These are phyloP conservation scores for Oscheius sp. DNA, from an alignment of 2,888 invertebrate species.

Conservation along the genomic window DNA sequence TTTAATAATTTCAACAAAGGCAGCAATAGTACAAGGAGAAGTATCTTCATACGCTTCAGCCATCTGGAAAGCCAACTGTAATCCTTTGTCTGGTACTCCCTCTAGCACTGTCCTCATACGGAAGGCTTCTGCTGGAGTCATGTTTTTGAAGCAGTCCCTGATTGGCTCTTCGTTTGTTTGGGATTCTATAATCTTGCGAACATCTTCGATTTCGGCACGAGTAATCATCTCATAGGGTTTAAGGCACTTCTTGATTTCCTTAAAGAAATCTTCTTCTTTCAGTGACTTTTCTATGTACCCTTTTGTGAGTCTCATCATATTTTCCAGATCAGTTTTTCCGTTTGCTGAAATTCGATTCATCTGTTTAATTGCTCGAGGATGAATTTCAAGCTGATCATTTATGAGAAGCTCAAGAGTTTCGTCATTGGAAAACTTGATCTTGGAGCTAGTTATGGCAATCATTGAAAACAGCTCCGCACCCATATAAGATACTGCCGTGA, in stretches of 20 bases:
- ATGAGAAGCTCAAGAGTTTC: conserved; percentile 2
- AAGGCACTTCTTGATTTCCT: neutral
- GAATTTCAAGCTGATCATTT: conserved; percentile 6
- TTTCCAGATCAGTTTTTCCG: neutral
- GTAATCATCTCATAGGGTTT: neutral
- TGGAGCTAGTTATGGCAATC: neutral
- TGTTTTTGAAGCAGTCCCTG: neutral
- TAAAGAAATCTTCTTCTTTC: neutral
- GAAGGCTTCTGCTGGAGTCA: neutral
- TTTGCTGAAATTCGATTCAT: conserved; percentile 1
- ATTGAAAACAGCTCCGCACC: conserved; percentile 21
- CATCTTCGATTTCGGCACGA: neutral
- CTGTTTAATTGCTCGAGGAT: conserved; percentile 13
- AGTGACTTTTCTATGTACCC: neutral
- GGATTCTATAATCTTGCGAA: neutral
- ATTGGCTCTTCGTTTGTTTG: neutral
- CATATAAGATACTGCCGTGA: conserved; percentile 2
- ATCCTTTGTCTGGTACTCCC: neutral
- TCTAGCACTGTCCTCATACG: neutral
- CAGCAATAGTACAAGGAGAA: neutral
- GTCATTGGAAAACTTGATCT: conserved; percentile 14
- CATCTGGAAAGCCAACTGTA: neutral
- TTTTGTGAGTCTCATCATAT: neutral
- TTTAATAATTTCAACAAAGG: neutral
- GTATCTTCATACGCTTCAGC: neutral